phyloP scores from a whole-genome alignment of 1,140 invertebrate genomes.

The Eueides isabella region DNA sequence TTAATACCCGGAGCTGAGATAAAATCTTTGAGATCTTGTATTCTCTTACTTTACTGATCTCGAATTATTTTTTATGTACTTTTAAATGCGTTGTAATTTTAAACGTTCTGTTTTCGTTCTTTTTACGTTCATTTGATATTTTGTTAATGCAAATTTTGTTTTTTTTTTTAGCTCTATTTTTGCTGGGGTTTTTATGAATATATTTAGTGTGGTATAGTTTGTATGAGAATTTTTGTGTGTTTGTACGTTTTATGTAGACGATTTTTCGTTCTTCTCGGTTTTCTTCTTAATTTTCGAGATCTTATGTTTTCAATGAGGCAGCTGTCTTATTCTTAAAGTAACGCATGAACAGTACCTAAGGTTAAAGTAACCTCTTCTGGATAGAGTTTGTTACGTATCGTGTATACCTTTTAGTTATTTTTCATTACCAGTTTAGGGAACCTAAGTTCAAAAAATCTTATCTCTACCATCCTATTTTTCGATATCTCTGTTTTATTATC shows the following conservation, averaged over 20 bases:
- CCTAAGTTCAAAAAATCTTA: too few relatives aligned
- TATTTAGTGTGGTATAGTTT: neutral
- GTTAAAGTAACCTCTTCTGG: too few relatives aligned
- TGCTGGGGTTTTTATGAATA: neutral
- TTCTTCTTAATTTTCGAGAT: too few relatives aligned
- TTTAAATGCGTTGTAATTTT: slow-evolving; percentile 33
- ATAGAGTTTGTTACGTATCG: too few relatives aligned
- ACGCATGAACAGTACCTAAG: too few relatives aligned
- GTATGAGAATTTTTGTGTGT: neutral
- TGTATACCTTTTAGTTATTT: too few relatives aligned
- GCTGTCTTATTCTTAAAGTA: too few relatives aligned
- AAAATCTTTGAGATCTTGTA: slow-evolving; percentile 25
- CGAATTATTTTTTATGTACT: slow-evolving; percentile 26
- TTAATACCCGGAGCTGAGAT: slow-evolving; percentile 55
- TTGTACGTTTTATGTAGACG: neutral
- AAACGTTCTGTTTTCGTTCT: slow-evolving; percentile 13
- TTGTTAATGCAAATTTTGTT: neutral
- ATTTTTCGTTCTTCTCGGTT: too few relatives aligned
- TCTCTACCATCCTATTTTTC: too few relatives aligned
- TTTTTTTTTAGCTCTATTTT: neutral
- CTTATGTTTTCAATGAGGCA: too few relatives aligned
- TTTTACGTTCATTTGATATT: neutral
- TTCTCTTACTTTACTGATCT: slow-evolving; percentile 15
- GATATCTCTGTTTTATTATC: too few relatives aligned
- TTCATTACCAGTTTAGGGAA: too few relatives aligned